phyloP scores from a whole-genome alignment of 2,113 vertebrate genomes.

The Cynopterus brachyotis region DNA sequence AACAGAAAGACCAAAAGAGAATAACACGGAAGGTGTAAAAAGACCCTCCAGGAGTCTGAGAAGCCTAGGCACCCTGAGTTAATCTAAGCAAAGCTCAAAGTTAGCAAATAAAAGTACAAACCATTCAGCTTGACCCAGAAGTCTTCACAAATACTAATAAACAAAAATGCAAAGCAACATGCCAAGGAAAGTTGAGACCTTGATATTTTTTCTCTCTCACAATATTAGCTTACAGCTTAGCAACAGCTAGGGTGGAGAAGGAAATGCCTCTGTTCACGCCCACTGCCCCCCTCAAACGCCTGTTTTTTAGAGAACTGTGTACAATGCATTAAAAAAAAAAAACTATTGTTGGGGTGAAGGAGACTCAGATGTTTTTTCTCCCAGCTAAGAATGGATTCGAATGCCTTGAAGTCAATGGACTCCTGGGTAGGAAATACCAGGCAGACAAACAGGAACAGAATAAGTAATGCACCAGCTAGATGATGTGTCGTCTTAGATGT shows the following conservation, averaged over 20 bases:
- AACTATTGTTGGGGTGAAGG: constrained; percentile 74
- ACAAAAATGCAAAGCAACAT: constrained; percentile 53
- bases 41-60: background rate
- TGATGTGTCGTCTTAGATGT: background rate
- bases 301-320: constrained; percentile 61
- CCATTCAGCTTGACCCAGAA: constrained; percentile 14
- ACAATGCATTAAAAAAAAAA: constrained; percentile 75
- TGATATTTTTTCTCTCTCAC: constrained; percentile 71
- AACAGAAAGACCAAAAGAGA: background rate
- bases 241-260: constrained; percentile 82
- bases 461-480: background rate
- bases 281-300: constrained; percentile 60
- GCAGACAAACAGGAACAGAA: constrained; percentile 44
- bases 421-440: constrained; percentile 45
- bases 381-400: constrained; percentile 67
- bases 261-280: constrained; percentile 84
- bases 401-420: constrained; percentile 61
- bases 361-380: constrained; percentile 59
- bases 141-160: constrained; percentile 62
- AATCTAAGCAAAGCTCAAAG: constrained; percentile 2
- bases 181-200: constrained; percentile 72
- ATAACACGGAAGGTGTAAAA: background rate
- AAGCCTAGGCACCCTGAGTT: background rate
- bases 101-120: constrained; percentile 26
- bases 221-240: constrained; percentile 82